Evolutionary conservation across 2,113 vertebrate genomes (phyloP).

Genomic region (Gadus macrocephalus): DNA sequence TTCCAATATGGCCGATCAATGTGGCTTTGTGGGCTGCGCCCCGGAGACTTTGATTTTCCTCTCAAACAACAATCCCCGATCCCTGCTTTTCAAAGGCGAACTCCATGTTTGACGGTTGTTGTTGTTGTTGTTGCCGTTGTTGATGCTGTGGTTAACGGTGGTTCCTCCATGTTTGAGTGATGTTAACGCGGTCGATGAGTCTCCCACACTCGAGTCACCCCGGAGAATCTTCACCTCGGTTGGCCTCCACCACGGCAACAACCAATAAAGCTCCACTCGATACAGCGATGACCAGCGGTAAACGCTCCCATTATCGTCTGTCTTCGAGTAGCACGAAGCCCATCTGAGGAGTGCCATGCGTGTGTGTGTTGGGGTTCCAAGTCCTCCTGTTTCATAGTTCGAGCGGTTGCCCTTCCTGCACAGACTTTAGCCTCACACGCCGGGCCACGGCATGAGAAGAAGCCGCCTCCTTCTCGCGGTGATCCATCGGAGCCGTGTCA

Average conservation of each 20-base stretch:
- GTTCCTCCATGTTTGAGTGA: constrained; percentile 61
- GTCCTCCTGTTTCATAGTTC: constrained; percentile 9
- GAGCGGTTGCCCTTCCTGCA: neutral
- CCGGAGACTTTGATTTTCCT: constrained; percentile 66
- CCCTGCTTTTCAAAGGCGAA: constrained; percentile 67
- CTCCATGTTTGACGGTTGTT: constrained; percentile 62
- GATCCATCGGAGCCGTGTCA: constrained; percentile 52
- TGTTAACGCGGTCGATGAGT: constrained; percentile 65
- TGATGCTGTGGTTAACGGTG: constrained; percentile 33
- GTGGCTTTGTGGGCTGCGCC: constrained; percentile 64
- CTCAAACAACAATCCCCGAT: constrained; percentile 69
- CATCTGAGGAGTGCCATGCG: neutral
- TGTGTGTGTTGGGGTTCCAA: neutral
- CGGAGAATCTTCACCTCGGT: constrained; percentile 55
- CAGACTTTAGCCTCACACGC: neutral
- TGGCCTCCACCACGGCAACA: constrained; percentile 54
- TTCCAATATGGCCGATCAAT: constrained; percentile 70
- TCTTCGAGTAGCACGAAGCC: constrained; percentile 1
- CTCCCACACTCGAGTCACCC: constrained; percentile 64
- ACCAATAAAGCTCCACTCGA: constrained; percentile 68
- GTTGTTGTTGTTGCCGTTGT: constrained; percentile 54
- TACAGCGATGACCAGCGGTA: constrained; percentile 67
- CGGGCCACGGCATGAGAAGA: neutral
- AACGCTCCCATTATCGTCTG: constrained; percentile 67
- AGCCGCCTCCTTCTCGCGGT: constrained; percentile 27